Conservation (phyloP, 2,888 invertebrate species). For the Globia sparganii region DNA sequence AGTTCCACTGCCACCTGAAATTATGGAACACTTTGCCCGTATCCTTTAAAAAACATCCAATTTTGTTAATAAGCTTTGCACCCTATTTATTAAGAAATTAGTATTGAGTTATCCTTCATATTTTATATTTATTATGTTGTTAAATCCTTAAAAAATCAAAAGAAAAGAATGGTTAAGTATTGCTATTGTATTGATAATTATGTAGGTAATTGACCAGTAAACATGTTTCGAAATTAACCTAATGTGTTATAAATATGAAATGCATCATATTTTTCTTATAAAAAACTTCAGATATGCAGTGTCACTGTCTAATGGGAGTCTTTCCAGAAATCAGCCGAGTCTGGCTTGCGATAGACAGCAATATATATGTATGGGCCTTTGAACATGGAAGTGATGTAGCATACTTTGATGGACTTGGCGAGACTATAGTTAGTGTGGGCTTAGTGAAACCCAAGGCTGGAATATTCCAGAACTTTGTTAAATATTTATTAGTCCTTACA, state of each 20-base stretch:
- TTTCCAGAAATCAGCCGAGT: constrained; percentile 99
- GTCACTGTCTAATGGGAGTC: constrained; percentile 98
- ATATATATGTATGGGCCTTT: constrained; percentile 99
- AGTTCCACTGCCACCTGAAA: constrained; percentile 97
- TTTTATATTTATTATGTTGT: neutral
- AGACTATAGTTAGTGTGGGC: constrained; percentile 98
- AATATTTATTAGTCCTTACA: constrained; percentile 96
- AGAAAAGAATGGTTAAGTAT: neutral
- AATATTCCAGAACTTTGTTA: constrained; percentile 97
- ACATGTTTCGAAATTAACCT: neutral
- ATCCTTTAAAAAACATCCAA: constrained; percentile 90
- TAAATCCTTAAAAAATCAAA: neutral
- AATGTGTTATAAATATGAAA: neutral
- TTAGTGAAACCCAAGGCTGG: constrained; percentile 96
- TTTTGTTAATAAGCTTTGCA: neutral
- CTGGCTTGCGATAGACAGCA: constrained; percentile 99
- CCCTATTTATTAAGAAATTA: neutral
- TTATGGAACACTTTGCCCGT: constrained; percentile 98
- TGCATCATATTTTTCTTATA: constrained; percentile 67
- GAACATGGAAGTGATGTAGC: constrained; percentile 98
- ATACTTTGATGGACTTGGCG: constrained; percentile 98
- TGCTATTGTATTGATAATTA: neutral
- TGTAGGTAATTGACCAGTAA: neutral
- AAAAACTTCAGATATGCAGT: constrained; percentile 95
- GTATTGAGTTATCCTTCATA: neutral